A percentile compares a stretch with the other conserved stretches of the same genome.
These are phyloP conservation scores for Diadophis punctatus DNA, from an alignment of 2,113 vertebrate species.

Conservation along the genomic window DNA sequence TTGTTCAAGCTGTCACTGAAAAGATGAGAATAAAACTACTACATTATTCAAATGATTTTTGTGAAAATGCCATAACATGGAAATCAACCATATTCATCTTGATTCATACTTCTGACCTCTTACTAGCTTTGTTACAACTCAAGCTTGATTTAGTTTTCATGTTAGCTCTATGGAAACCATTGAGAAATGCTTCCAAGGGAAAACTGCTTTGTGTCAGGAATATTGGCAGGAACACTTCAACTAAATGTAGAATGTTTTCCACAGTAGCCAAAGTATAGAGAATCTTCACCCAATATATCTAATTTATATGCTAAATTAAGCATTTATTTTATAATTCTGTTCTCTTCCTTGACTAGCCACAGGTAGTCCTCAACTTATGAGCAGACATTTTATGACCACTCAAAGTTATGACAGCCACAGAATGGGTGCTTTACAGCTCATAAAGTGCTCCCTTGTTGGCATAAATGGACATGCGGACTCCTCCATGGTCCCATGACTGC, in stretches of 20 bases:
- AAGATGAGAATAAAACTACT: background rate
- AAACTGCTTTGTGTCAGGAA: background rate
- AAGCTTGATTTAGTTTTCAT: background rate
- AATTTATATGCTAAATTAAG: background rate
- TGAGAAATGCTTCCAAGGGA: background rate
- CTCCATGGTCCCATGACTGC: background rate
- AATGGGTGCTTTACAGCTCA: background rate
- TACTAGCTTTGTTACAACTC: background rate
- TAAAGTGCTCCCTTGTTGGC: background rate
- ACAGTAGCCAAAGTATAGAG: background rate
- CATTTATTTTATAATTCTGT: background rate
- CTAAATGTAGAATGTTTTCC: background rate
- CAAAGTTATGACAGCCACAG: background rate
- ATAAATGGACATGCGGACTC: background rate
- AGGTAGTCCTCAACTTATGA: background rate
- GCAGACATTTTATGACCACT: background rate
- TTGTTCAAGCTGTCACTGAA: background rate
- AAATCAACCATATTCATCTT: background rate
- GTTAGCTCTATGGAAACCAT: background rate
- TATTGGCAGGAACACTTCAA: background rate
- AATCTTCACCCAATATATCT: background rate
- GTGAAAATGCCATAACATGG: background rate
- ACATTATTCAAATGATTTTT: background rate
- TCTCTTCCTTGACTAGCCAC: background rate
- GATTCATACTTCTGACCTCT: background rate